Evolutionary conservation across 2,797 vertebrate species (phyloP).

Genomic region (Scolopax rusticola): DNA sequence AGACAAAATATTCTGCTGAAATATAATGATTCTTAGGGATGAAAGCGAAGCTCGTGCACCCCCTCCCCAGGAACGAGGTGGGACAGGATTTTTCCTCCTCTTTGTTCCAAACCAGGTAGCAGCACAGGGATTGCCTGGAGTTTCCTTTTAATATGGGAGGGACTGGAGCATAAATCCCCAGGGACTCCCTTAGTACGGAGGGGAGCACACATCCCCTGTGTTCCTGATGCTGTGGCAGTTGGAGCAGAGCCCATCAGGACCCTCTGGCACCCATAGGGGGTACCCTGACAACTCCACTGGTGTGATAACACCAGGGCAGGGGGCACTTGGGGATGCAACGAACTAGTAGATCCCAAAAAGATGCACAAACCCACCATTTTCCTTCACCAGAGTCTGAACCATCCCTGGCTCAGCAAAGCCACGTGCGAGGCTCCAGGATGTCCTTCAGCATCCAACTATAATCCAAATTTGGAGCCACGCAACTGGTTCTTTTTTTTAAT

Average conservation of each 20-base stretch:
- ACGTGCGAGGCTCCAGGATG: background rate
- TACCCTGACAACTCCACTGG: background rate
- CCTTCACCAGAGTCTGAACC: background rate
- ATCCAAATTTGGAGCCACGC: background rate
- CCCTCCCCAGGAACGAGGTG: background rate
- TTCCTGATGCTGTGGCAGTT: background rate
- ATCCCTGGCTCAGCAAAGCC: background rate
- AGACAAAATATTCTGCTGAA: conserved; percentile 63
- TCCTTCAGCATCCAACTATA: background rate
- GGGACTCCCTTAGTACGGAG: background rate
- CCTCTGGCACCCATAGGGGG: fast-evolving
- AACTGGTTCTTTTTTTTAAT: background rate
- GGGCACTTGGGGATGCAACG: fast-evolving
- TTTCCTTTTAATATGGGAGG: background rate
- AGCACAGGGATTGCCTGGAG: background rate
- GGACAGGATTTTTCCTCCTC: background rate
- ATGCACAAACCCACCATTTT: background rate
- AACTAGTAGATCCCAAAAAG: background rate
- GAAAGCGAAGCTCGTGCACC: background rate
- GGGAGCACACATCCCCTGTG: fast-evolving
- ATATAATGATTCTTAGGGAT: conserved; percentile 21
- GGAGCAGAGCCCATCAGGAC: fast-evolving
- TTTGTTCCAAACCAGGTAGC: background rate
- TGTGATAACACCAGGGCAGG: fast-evolving
- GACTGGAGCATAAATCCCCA: background rate